Conservation (phyloP, 2,797 vertebrate species). For the Pipistrellus nathusii region DNA sequence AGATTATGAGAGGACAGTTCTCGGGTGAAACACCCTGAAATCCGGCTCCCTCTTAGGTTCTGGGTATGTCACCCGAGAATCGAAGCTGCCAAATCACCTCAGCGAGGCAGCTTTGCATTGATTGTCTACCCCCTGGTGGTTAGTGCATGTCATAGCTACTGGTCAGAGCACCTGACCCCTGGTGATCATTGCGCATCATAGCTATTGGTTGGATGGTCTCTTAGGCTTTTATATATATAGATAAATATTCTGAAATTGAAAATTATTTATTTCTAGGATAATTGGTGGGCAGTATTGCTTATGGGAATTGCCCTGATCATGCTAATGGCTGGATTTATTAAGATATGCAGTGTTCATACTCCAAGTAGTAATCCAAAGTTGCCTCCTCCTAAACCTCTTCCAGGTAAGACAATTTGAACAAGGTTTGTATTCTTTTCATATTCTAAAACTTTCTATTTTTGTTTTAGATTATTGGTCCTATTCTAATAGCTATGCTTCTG, state of each 20-base stretch:
- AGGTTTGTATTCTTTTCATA: background rate
- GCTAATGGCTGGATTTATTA: constrained; percentile 99
- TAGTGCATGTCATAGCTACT: no score
- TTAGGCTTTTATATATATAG: no score
- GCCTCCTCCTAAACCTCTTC: constrained; percentile 95
- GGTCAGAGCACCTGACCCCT: no score
- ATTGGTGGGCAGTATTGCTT: constrained; percentile 98
- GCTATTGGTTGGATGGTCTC: no score
- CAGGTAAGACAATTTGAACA: constrained; percentile 89
- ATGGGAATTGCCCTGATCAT: constrained; percentile 98
- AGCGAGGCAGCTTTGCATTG: no score
- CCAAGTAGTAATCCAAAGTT: constrained; percentile 99
- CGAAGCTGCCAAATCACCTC: no score
- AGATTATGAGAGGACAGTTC: no score
- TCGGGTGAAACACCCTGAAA: no score
- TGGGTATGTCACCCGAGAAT: no score
- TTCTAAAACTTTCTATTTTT: background rate
- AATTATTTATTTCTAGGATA: constrained; percentile 87
- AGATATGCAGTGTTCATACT: constrained; percentile 99
- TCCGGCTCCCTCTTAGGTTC: no score
- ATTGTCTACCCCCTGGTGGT: no score
- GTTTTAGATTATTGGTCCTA: constrained; percentile 37
- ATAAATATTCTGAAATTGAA: background rate
- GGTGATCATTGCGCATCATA: no score
- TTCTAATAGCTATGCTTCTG: background rate